A percentile compares a stretch with the other conserved stretches of the same genome.
phyloP scores from a whole-genome alignment of 2,113 vertebrate genomes.

The Dipodomys stephensi region DNA sequence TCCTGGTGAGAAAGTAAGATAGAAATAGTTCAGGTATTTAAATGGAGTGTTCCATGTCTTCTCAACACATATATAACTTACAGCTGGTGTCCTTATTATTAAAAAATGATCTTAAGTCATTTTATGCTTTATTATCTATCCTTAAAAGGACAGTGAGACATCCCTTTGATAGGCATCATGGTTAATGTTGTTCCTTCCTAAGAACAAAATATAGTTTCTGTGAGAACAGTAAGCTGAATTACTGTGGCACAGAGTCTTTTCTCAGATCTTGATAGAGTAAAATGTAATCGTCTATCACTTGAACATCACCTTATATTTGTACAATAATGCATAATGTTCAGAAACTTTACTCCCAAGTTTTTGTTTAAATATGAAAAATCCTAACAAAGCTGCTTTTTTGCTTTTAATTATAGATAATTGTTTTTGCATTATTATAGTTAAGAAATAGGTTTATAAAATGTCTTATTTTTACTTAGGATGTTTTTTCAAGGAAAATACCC shows the following conservation, averaged over 20 bases:
- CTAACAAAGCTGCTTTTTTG: background rate
- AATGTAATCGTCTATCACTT: background rate
- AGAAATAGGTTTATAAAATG: background rate
- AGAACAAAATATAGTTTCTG: background rate
- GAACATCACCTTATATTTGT: background rate
- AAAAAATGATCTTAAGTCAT: background rate
- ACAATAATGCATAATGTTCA: background rate
- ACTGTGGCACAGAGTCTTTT: background rate
- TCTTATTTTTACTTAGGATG: background rate
- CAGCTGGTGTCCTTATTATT: background rate
- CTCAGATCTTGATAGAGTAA: background rate
- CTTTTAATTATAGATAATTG: background rate
- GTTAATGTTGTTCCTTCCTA: background rate
- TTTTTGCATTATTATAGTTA: background rate
- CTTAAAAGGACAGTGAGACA: background rate
- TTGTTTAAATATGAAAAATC: constrained; percentile 2
- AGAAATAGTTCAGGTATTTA: constrained; percentile 7
- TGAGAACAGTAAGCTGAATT: background rate
- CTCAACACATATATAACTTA: background rate
- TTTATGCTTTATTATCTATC: constrained; percentile 2
- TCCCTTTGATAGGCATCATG: background rate
- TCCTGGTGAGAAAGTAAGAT: background rate
- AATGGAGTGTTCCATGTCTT: background rate
- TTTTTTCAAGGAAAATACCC: background rate
- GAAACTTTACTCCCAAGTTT: background rate